Conservation (phyloP, 2,797 vertebrate species). For the Hapalemur alaotrensis region DNA sequence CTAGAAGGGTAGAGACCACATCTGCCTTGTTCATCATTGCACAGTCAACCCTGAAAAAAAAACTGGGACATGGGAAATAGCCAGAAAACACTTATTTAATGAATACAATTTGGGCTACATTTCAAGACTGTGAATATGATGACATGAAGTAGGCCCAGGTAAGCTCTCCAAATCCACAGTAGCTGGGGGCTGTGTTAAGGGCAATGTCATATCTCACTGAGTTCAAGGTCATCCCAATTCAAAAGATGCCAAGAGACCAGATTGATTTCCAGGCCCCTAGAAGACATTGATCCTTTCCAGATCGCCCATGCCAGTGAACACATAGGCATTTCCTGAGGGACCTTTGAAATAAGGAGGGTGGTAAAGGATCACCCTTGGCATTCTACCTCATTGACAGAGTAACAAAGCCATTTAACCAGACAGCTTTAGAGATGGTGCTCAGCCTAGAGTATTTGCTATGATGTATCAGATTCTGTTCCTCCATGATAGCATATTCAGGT, state of each 20-base stretch:
- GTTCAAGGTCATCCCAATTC: slow-evolving; percentile 24
- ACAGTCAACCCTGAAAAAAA: neutral
- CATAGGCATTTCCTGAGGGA: neutral
- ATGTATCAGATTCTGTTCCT: slow-evolving; percentile 18
- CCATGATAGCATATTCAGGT: slow-evolving; percentile 44
- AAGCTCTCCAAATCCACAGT: neutral
- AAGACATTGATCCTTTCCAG: slow-evolving; percentile 38
- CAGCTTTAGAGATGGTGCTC: neutral
- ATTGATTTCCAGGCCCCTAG: slow-evolving; percentile 5
- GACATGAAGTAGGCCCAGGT: neutral
- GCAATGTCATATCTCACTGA: neutral
- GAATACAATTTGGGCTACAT: neutral
- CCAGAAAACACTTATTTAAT: neutral
- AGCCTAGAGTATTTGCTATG: neutral
- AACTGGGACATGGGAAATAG: neutral
- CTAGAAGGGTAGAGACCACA: neutral
- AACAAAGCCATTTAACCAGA: slow-evolving; percentile 10
- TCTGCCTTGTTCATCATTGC: neutral
- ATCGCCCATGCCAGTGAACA: neutral
- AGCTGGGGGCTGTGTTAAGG: neutral
- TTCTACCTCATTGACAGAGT: slow-evolving; percentile 8
- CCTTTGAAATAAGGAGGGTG: neutral
- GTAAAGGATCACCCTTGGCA: neutral
- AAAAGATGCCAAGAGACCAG: slow-evolving; percentile 33
- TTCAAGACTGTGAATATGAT: neutral